Evolutionary conservation across 2,888 invertebrate genomes (phyloP), one percentile per base, ranked within the genome.

Genomic region (Anthoptus insignis): DNA sequence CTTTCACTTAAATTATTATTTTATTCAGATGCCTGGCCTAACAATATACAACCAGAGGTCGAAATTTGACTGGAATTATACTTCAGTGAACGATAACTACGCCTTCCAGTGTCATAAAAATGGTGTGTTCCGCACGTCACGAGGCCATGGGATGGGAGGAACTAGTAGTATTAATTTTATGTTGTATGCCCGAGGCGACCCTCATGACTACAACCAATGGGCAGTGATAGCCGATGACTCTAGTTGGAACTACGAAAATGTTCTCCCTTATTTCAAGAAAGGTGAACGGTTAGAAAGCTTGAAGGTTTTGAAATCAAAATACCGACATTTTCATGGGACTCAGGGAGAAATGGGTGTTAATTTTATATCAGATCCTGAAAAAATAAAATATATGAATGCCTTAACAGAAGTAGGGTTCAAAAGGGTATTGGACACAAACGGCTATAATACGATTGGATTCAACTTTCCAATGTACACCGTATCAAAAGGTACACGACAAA

Each of bases 131-230:
- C 82, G 86, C 0, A 95, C 95, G 95, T 94, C 96, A 1, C 86
- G 94, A n/a, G 96, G 95, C 0, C 95, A 94, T 70, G 85, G 91
- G 67, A 78, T 94, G 72, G 94, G 94, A 49, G 94, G 94, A 2
- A 84, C 87, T 0, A 93, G 94, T n/a, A 82, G 86, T 3, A 77
- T 94, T 21, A 94, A 94, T 75, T 92, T 84, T 24, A 94, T 94
- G 86, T 80, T 93, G 50, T 94, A 93, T 68, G 81, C 94, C 5
- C 86, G 91, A 7, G 94, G 94, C 0, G 88, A 85, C 68, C 79
- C 75, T 0, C 64, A 75, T 3, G 93, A 94, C 70, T 94, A 89
- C 64, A 81, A 92, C 29, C 77, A 81, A 37, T 94, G 94, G 94
- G 83, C 84, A 0, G 67, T 79, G 14, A 91, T 93, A 8, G 83